Percentiles rank a stretch among this genome's conserved stretches.
Evolutionary conservation across 2,888 invertebrate species (phyloP).

Genomic region (Odontothrips loti): DNA sequence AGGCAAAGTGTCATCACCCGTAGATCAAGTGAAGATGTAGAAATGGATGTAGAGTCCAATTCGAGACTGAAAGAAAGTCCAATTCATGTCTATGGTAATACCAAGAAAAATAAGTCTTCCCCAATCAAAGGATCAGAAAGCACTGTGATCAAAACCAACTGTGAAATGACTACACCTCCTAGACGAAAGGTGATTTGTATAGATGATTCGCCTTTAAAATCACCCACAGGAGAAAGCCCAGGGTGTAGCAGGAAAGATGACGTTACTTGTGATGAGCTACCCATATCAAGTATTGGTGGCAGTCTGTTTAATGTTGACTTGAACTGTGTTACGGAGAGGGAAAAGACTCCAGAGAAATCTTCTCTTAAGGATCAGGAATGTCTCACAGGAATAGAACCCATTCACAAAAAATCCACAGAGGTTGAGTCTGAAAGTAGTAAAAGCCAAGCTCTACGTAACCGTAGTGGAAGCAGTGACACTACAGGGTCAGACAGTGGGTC

Average conservation of each 20-base stretch:
- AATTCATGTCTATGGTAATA: slow-evolving; percentile 18
- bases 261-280: background rate
- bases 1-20: slow-evolving; percentile 2
- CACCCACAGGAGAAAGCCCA: background rate
- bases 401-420: background rate
- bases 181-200: background rate
- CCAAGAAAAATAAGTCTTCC: background rate
- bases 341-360: slow-evolving; percentile 31
- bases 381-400: background rate
- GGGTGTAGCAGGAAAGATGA: slow-evolving; percentile 10
- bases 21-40: background rate
- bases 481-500: slow-evolving; percentile 47
- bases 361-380: slow-evolving; percentile 36
- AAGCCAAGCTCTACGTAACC: slow-evolving; percentile 44
- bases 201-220: slow-evolving; percentile 1
- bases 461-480: slow-evolving; percentile 47
- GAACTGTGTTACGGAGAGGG: background rate
- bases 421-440: slow-evolving; percentile 38
- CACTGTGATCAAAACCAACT: slow-evolving; percentile 5
- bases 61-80: background rate
- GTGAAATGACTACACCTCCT: background rate
- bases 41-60: background rate
- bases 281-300: background rate
- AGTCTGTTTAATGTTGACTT: background rate
- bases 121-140: background rate